Conservation (phyloP, 2,797 vertebrate genomes). For the Otus scops region DNA sequence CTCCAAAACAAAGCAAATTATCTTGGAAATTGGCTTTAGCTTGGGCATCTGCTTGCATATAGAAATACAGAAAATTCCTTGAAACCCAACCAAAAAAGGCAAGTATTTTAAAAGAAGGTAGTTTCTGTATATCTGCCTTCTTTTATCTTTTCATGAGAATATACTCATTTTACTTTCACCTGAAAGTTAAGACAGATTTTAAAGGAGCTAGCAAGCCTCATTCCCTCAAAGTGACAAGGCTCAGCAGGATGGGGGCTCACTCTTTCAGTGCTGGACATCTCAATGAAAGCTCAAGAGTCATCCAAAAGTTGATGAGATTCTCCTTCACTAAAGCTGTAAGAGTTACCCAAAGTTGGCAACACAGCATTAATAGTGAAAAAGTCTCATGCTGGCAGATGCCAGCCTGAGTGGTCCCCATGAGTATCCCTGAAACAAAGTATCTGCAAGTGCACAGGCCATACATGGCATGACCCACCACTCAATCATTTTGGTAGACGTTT, state of each 20-base stretch:
- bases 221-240: background rate
- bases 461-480: rapidly evolving
- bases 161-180: background rate
- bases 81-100: background rate
- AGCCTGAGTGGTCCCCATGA: rapidly evolving
- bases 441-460: background rate
- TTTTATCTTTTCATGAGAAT: background rate
- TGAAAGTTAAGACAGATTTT: background rate
- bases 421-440: background rate
- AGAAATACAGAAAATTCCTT: background rate
- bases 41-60: background rate
- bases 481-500: rapidly evolving
- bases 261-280: background rate
- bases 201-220: background rate
- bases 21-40: background rate
- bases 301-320: background rate
- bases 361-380: background rate
- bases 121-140: background rate
- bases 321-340: background rate
- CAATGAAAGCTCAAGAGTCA: rapidly evolving
- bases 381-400: background rate
- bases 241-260: background rate
- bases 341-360: background rate
- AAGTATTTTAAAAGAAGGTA: background rate
- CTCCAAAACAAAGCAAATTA: background rate